Percentiles rank a stretch among this genome's conserved stretches.
Evolutionary conservation across 2,113 vertebrate genomes (phyloP).

Genomic region (Oncorhynchus clarkii): DNA sequence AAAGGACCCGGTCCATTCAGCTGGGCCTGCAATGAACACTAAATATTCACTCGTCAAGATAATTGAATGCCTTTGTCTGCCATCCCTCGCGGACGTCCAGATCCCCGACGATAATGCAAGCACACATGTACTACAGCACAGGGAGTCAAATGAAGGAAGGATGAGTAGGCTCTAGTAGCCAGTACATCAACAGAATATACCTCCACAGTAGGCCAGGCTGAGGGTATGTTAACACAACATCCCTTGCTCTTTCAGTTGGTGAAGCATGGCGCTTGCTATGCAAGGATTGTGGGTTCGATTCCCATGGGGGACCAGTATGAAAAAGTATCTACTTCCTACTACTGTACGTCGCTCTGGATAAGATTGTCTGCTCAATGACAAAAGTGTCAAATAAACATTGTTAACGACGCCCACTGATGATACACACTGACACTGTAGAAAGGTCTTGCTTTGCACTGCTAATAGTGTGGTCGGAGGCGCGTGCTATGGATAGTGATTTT

Average conservation of each 20-base stretch:
- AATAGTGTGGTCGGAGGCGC: neutral
- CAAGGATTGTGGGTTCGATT: too few species aligned
- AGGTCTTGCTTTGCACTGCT: neutral
- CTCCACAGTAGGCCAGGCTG: neutral
- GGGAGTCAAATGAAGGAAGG: neutral
- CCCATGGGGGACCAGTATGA: too few species aligned
- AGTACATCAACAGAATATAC: neutral
- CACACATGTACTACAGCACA: conserved; percentile 14
- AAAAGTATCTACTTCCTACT: too few species aligned
- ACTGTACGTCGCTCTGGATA: too few species aligned
- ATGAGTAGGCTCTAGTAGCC: neutral
- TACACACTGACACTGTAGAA: neutral
- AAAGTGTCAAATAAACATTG: neutral
- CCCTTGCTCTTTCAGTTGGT: neutral
- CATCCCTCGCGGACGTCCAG: conserved; percentile 12
- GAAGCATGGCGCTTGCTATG: too few species aligned
- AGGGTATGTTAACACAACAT: neutral
- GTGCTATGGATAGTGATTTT: neutral
- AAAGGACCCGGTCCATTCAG: conserved; percentile 26
- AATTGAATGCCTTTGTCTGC: conserved; percentile 42
- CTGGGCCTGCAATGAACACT: conserved; percentile 17
- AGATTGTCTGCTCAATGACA: too few species aligned
- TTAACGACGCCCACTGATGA: neutral
- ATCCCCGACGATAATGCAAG: conserved; percentile 27
- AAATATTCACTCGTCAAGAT: conserved; percentile 32